These are phyloP conservation scores for Harpalus rufipes DNA, from an alignment of 2,888 invertebrate genomes.

Conservation along the genomic window DNA sequence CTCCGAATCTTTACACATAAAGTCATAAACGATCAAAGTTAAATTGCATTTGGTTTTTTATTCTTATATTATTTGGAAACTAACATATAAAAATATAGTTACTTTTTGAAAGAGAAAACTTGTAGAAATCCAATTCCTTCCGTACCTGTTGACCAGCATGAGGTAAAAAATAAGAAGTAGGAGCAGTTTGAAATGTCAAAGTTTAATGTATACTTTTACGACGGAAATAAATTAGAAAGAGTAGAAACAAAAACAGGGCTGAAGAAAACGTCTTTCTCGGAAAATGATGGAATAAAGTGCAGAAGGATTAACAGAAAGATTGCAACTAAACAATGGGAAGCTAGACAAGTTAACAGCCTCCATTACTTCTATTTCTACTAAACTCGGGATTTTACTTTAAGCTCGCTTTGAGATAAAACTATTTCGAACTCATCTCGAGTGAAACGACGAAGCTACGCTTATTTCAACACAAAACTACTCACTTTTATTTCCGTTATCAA, in stretches of 20 bases:
- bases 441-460: background rate
- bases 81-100: too few relatives aligned
- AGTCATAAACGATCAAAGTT: too few relatives aligned
- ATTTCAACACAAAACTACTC: slow-evolving; percentile 12
- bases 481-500: slow-evolving; percentile 10
- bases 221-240: slow-evolving; percentile 46
- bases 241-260: slow-evolving; percentile 31
- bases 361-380: slow-evolving; percentile 42
- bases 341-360: slow-evolving; percentile 30
- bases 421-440: slow-evolving; percentile 29
- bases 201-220: slow-evolving; percentile 16
- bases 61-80: too few relatives aligned
- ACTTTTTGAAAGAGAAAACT: too few relatives aligned
- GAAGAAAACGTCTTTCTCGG: slow-evolving; percentile 33
- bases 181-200: slow-evolving; percentile 16
- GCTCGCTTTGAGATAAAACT: slow-evolving; percentile 38
- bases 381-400: slow-evolving; percentile 40
- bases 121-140: too few relatives aligned
- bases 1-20: too few relatives aligned
- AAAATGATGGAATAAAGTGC: slow-evolving; percentile 47
- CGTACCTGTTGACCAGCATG: background rate
- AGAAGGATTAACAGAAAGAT: slow-evolving; percentile 31
- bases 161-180: background rate
- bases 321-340: slow-evolving; percentile 39
- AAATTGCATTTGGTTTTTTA: too few relatives aligned